These are phyloP conservation scores for Synanceia verrucosa DNA, from an alignment of 2,797 vertebrate species.

Conservation along the genomic window DNA sequence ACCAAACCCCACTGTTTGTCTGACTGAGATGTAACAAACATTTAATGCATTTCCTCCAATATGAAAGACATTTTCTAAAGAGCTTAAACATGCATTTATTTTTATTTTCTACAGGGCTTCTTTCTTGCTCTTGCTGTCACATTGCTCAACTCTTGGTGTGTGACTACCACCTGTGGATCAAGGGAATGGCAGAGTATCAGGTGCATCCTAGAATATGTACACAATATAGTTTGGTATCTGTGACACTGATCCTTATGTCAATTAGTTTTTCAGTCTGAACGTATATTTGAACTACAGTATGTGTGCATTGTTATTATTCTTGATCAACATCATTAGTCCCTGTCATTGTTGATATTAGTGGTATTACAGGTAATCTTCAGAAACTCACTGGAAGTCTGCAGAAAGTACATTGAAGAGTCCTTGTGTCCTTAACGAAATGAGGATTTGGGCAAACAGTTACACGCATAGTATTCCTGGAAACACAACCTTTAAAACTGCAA, in stretches of 20 bases:
- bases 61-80: not conserved
- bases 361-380: not conserved
- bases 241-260: not conserved
- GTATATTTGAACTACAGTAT: not conserved
- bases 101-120: not conserved
- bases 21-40: not conserved
- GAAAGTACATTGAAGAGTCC: no score
- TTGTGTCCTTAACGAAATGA: not conserved
- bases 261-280: not conserved
- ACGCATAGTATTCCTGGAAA: not conserved
- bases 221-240: not conserved
- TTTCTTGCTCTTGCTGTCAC: not conserved
- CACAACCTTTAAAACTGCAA: not conserved
- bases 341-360: not conserved
- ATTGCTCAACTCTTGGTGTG: not conserved
- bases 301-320: no score
- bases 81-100: not conserved
- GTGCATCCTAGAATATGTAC: not conserved
- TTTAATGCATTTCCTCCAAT: not conserved
- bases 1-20: not conserved
- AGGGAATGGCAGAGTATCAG: not conserved
- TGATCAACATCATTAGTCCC: not conserved
- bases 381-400: not conserved
- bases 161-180: not conserved
- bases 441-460: not conserved